These are phyloP conservation scores for Burhinus bistriatus DNA, from an alignment of 2,113 vertebrate species.

Conservation along the genomic window DNA sequence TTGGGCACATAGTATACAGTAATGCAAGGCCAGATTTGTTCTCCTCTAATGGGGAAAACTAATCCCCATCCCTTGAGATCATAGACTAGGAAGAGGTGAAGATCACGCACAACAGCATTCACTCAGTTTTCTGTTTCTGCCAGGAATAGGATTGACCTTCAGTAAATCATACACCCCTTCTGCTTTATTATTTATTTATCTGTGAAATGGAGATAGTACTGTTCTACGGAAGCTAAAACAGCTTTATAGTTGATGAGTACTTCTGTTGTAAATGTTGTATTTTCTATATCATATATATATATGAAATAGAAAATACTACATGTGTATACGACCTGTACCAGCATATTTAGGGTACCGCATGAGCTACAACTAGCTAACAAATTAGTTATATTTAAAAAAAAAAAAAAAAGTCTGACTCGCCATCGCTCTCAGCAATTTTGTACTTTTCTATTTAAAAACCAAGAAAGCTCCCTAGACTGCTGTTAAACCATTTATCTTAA, in stretches of 20 bases:
- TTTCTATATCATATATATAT: background rate
- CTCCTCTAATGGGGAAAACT: background rate
- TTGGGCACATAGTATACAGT: rapidly evolving
- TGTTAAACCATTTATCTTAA: background rate
- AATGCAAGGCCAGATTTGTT: background rate
- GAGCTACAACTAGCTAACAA: background rate
- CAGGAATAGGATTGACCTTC: background rate
- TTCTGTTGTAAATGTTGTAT: background rate
- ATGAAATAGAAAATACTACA: background rate
- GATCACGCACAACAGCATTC: background rate
- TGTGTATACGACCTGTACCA: background rate
- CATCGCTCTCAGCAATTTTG: background rate
- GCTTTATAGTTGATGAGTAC: background rate
- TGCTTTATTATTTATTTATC: background rate
- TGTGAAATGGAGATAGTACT: background rate
- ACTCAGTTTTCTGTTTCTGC: background rate
- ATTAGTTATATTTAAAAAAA: background rate
- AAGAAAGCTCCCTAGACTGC: background rate
- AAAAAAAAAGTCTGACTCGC: background rate
- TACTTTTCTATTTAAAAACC: background rate
- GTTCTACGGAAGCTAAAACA: background rate
- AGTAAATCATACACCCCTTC: background rate
- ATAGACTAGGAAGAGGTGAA: background rate
- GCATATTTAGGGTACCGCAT: background rate
- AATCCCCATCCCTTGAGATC: background rate